Conservation (phyloP, 2,797 vertebrate species). For the Borostomias antarcticus region DNA sequence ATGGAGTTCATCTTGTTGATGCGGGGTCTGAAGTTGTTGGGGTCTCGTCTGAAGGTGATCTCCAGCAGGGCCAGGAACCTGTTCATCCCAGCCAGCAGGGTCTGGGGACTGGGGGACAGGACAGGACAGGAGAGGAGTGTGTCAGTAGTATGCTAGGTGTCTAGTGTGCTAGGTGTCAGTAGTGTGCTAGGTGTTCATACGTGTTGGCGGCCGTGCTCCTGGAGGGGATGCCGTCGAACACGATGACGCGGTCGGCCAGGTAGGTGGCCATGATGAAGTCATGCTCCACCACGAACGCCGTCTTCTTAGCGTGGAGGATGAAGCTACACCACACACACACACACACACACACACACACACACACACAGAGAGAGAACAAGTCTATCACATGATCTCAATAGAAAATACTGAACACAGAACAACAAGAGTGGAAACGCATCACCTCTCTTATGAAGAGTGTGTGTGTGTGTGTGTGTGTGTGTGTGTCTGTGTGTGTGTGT, state of each 20-base stretch:
- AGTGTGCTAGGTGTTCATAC: slow-evolving; percentile 66
- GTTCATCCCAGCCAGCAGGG: slow-evolving; percentile 95
- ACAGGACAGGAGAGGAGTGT: no score
- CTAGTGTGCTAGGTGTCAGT: no score
- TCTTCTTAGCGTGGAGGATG: slow-evolving; percentile 97
- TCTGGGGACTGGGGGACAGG: slow-evolving; percentile 82
- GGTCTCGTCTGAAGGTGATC: slow-evolving; percentile 98
- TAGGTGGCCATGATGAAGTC: slow-evolving; percentile 99
- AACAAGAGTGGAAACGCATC: no score
- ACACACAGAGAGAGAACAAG: no score
- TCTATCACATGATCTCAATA: no score
- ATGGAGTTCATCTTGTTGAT: slow-evolving; percentile 99
- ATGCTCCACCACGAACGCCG: slow-evolving; percentile 95
- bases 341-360: no score
- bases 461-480: no score
- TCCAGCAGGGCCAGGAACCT: slow-evolving; percentile 94
- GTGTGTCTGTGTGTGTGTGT: not conserved
- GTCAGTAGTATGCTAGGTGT: no score
- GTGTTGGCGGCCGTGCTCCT: slow-evolving; percentile 89
- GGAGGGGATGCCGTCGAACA: slow-evolving; percentile 95
- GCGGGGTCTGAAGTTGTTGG: slow-evolving; percentile 96
- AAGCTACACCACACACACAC: slow-evolving; percentile 85
- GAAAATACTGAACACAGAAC: no score
- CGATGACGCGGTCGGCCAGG: slow-evolving; percentile 95
- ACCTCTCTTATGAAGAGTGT: no score